Base-by-base conservation (phyloP, 2,113 vertebrate species). In the Verasper variegatus region DNA sequence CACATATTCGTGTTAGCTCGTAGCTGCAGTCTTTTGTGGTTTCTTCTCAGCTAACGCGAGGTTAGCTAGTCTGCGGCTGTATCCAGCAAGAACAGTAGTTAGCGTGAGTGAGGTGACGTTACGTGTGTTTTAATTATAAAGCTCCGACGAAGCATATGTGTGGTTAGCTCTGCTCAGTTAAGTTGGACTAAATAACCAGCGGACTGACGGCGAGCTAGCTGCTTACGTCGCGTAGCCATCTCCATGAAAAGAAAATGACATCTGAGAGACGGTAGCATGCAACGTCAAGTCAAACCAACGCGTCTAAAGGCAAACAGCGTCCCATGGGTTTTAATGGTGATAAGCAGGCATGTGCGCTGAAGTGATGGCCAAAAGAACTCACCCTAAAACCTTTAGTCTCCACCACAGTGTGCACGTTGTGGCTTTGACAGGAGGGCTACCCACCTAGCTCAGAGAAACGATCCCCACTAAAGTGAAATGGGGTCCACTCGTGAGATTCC, bases 401-500 rank as follows among this genome's bases (percentile, higher is more conserved):
- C 72, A 71, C 67, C 77, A 86, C 84, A 56, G 74, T 56, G 66
- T 78, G 71, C 72, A 61, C 47, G 75, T 64, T 77, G 84, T 83
- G 84, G 71, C 67, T 87, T 78, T 75, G 45, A 69, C 74, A 47
- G 76, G 60, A 73, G 37, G 69, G 49, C 85, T 85, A 84, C 51
- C 54, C 66, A 73, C 56, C 83, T 85, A 81, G 86, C 83, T 66
- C 26, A 71, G 69, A 78, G 40, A 76, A 69, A 61, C 68, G 76
- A 68, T 68, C 73, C 81, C 83, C 86, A 80, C 84, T 88, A 83
- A 88, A 80, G 65, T 80, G 86, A 90, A 90, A 85, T 15, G 90
- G 90, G 89, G 89, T 92, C 85, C 84, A 87, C 80, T 89, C 72
- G 45, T 64, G 71, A 86, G 88, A 91, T 88, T 90, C 74, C 89